Base-by-base conservation (phyloP, 2,888 invertebrate genomes). In the Diarsia mendica region DNA sequence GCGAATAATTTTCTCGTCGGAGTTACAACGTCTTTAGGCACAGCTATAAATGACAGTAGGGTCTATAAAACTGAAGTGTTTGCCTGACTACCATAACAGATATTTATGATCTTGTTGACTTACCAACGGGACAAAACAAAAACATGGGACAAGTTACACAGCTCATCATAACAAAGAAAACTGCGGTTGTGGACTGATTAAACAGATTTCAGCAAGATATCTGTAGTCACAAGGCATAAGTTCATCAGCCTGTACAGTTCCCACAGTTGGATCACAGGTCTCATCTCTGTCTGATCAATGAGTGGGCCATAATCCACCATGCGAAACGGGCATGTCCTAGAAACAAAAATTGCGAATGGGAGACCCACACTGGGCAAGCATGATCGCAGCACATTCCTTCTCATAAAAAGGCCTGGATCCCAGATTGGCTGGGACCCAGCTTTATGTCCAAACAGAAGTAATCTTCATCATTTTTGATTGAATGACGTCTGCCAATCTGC, bases 31-130 rank as follows among this genome's bases (percentile, higher is more conserved):
- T 48, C 51, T 68, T 33, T 48, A 72, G n/a, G 20, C 66, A 66
- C 53, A 69, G 72, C 72, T 72, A 67, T 82, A 85, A 85, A 72
- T 58, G 72, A 69, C 83, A 61, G 73, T 72, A 83, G 73, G 53
- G 67, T 68, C 51, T 48, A 82, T 82, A 82, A 81, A 82, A 82
- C 51, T 85, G 60, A 61, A 85, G 66, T 85, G 82, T 69, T 82
- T 82, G 49, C 60, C 46, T 66, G 55, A 71, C 70, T 66, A 53
- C 53, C 51, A 73, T 79, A 81, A 85, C 71, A 66, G 44, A 87
- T 75, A 85, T 85, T 87, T 75, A 85, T 75, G 53, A 53, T 15
- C 73, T 68, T 77, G 76, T 85, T 72, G 83, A 81, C 85, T 75
- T 67, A 63, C 51, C 51, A 70, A 60, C 28, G 51, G 53, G 55